Evolutionary conservation across 2,888 invertebrate genomes (phyloP), one percentile per base, ranked within the genome.

Genomic region (Stenurella melanura): DNA sequence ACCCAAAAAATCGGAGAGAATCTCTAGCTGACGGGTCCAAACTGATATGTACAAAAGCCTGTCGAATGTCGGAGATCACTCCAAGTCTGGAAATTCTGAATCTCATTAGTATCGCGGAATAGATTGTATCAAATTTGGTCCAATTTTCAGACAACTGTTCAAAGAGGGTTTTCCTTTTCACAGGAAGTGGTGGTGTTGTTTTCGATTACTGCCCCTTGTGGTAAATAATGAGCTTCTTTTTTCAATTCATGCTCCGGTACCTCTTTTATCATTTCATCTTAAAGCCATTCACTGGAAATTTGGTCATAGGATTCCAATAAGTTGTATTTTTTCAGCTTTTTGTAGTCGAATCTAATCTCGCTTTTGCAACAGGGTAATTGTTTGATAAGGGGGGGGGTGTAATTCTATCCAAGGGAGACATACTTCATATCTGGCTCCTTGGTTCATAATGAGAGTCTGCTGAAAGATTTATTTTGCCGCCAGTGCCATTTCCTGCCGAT

Each of bases 71-170:
- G 0, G 80, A 70, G 42, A 77, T 60, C 2, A 81, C 74, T 18
- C 81, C 81, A 63, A 81, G 34, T 17, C 56, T 21, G 15, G 63
- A 26, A 50, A 74, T 38, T 72, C 80, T 58, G 54, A 81, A 81
- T 64, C 74, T 56, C 30, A 81, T 5, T 5, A 79, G 54, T 1
- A 81, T 73, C 12, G 69, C 17, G 3, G 78, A 21, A 81, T 81
- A 17, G 77, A 60, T 50, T 81, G 75, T 61, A 80, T 78, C 19
- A 78, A 67, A 70, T 80, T 81, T 3, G 73, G 69, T 34, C 80
- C 80, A 30, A 73, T 79, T 74, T 79, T 74, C 18, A 78, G 61
- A 73, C 78, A 80, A 15, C 60, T 26, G 66, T 78, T 70, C 18
- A n/a, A n/a, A n/a, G n/a, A n/a, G n/a, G n/a, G n/a, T n/a, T n/a